Evolutionary conservation across 1,140 invertebrate genomes (phyloP), one percentile per base, ranked within the genome.

Genomic region (Proctacanthus coquilletti): DNA sequence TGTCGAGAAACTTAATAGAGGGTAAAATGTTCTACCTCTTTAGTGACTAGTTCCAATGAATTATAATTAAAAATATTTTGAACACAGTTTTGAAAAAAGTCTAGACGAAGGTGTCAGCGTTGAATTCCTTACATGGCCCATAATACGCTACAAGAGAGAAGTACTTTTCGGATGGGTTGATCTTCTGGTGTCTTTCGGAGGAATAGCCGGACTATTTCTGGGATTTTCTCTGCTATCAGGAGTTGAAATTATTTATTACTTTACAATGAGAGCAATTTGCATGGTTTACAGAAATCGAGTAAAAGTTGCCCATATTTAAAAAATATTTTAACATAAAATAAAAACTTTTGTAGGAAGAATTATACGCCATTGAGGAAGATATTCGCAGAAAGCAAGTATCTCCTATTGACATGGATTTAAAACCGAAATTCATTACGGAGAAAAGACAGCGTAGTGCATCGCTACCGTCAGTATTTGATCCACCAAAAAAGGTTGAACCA

Each of bases 101-200:
- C n/a, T n/a, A n/a, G 36, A 42, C 11, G 39, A 45, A 0, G 49
- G 50, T 4, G 56, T 60, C 4, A 37, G 56, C 34, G 53, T 60
- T 5, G 70, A 74, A 52, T 77, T 75, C 45, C 67, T 74, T 1
- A 74, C 72, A 2, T 81, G 77, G 23, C 77, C 78, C 1, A 74
- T 77, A 63, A 71, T 80, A 8, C 56, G 72, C 3, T 82, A 78
- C 47, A 80, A 78, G 48, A 66, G 77, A 17, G 75, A 81, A 52
- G 76, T 82, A 3, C 61, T 79, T 14, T 82, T 83, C 48, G 79
- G 79, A 31, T 81, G 77, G 77, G 73, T 82, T 0, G 79, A 83
- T 63, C 62, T 83, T 27, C 49, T 82, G 27, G 77, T 64, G n/a
- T 66, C 64, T 0, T 66, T 66, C 40, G 64, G 65, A 3, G 57